Evolutionary conservation across 2,888 invertebrate species (phyloP).

Genomic region (Diadegma fenestrale): DNA sequence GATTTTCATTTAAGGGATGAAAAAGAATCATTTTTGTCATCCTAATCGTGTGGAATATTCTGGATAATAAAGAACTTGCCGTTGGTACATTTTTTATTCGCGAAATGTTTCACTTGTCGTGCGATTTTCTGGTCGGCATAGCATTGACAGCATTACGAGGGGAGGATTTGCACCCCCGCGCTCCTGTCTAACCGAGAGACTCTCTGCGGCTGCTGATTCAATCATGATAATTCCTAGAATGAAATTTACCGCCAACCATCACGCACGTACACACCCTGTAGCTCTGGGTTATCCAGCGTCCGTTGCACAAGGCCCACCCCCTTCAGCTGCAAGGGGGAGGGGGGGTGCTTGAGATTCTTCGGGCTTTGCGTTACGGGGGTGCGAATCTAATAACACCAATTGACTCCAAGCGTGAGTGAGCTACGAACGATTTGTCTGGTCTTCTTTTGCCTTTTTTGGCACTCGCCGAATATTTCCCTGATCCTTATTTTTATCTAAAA

Average conservation of each 20-base stretch:
- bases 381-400: conserved; percentile 85
- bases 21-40: too few relatives aligned
- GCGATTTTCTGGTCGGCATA: conserved; percentile 28
- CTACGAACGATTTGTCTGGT: conserved; percentile 76
- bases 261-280: conserved; percentile 78
- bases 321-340: conserved; percentile 2
- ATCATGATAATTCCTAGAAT: conserved; percentile 85
- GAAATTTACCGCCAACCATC: conserved; percentile 84
- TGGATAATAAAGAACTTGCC: background rate
- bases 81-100: conserved; percentile 3
- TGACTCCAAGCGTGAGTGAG: conserved; percentile 76
- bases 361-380: conserved; percentile 75
- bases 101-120: conserved; percentile 42
- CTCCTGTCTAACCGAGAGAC: conserved; percentile 38
- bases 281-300: conserved; percentile 56
- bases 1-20: too few relatives aligned
- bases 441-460: conserved; percentile 71
- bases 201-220: conserved; percentile 81
- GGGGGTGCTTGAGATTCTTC: conserved; percentile 74
- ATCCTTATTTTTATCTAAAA: background rate
- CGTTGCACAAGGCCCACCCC: conserved; percentile 20
- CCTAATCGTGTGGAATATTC: background rate
- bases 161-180: conserved; percentile 58
- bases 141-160: conserved; percentile 31
- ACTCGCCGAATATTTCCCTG: background rate